These are phyloP conservation scores for Apodemia mormo DNA, from an alignment of 2,888 invertebrate species.

Conservation along the genomic window DNA sequence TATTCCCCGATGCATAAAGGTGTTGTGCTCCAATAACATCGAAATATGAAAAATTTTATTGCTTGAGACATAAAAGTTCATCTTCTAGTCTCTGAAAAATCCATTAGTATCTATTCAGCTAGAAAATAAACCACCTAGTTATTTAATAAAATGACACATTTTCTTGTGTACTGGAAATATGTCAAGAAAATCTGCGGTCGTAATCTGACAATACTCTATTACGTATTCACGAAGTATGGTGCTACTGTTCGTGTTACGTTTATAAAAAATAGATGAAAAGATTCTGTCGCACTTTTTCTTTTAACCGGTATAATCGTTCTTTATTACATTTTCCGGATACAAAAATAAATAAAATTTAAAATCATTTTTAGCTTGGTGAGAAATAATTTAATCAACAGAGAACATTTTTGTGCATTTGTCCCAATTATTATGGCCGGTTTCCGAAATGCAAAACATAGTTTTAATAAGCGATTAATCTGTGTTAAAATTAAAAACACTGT, in stretches of 20 bases:
- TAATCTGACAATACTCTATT: conserved; percentile 51
- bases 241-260: conserved; percentile 23
- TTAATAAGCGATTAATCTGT: no score
- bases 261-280: background rate
- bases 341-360: no score
- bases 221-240: conserved; percentile 51
- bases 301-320: conserved; percentile 1
- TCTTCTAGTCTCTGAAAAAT: conserved; percentile 51
- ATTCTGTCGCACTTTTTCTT: background rate
- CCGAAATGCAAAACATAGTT: no score
- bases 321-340: conserved; percentile 6
- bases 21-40: conserved; percentile 63
- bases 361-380: no score
- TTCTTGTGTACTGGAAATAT: conserved; percentile 47
- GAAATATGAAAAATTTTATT: conserved; percentile 60
- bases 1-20: conserved; percentile 60
- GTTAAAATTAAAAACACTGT: no score
- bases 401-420: no score
- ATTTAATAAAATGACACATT: conserved; percentile 48
- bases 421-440: no score
- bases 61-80: conserved; percentile 66
- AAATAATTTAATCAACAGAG: no score
- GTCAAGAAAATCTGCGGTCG: conserved; percentile 48
- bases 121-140: conserved; percentile 59
- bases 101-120: conserved; percentile 64